Conservation (phyloP, 2,888 invertebrate genomes). For the Perizoma flavofasciatum region DNA sequence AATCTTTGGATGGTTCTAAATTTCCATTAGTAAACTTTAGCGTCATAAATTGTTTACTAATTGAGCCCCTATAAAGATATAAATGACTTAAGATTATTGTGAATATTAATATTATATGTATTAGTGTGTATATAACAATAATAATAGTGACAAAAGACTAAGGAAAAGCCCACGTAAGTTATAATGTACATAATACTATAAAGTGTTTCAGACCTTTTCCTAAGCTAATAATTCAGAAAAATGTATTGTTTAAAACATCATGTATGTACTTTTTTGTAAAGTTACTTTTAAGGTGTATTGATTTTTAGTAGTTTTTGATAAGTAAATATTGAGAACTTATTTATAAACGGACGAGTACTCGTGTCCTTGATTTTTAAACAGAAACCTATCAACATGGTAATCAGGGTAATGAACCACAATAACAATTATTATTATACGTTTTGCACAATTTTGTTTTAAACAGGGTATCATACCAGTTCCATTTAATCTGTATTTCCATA, state of each 20-base stretch:
- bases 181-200: conserved; percentile 60
- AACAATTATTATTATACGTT: no score
- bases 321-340: conserved; percentile 75
- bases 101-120: conserved; percentile 47
- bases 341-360: conserved; percentile 70
- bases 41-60: no score
- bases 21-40: no score
- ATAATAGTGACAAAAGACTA: conserved; percentile 71
- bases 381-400: conserved; percentile 61
- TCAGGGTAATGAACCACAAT: conserved; percentile 66
- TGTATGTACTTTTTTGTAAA: conserved; percentile 77
- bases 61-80: no score
- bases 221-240: conserved; percentile 24
- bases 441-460: conserved; percentile 4
- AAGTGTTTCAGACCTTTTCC: conserved; percentile 60
- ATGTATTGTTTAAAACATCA: conserved; percentile 53
- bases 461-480: neutral
- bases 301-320: conserved; percentile 82
- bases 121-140: conserved; percentile 77
- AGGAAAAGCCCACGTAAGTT: conserved; percentile 58
- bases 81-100: conserved; percentile 29
- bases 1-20: no score
- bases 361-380: conserved; percentile 35
- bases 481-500: neutral
- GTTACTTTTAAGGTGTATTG: conserved; percentile 71